Base-by-base conservation (phyloP, 2,888 invertebrate genomes). In the Nudaria mundana region DNA sequence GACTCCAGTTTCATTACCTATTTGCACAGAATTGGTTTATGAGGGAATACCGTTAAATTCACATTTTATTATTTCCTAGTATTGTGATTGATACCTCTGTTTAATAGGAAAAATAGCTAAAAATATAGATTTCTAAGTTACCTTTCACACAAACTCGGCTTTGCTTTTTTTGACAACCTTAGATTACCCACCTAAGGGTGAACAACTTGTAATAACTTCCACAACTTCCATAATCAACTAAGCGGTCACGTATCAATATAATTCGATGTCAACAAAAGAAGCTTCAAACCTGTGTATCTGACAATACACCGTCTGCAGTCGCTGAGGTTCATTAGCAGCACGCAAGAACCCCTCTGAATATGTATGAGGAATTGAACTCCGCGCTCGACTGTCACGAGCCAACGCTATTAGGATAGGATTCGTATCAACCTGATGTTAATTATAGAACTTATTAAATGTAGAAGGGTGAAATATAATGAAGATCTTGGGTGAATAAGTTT, bases 351-450 rank as follows among this genome's bases (percentile, higher is more conserved):
- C 63, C 54, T 33, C 20, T 81, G 78, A 80, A 81, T 81, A 81
- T 81, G 77, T 66, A 81, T 81, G 79, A 78, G 75, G 53, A 70
- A 72, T 70, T 62, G 70, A 69, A 71, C 38, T 48, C 71, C 66
- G 12, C 12, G 31, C 26, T 32, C 18, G 36, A 23, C 68, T 74
- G 76, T 69, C 74, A 74, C 63, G 63, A 64, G 51, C 67, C 63
- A 47, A 42, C 53, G 63, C 52, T 55, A 58, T 56, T 52, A 62
- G 63, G 64, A 71, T 70, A 66, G 62, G 67, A 68, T 66, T 71
- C 65, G 71, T 72, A 63, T 58, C 48, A 55, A 62, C 39, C 57
- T 48, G 44, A 59, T 57, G 60, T 31, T 56, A 59, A 59, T 70
- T 63, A 59, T 48, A 56, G 41, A 44, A 40, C 54, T 58, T 56